Evolutionary conservation across 2,888 invertebrate species (phyloP), one percentile per base, ranked within the genome.

Genomic region (Drosophila heteroneura): DNA sequence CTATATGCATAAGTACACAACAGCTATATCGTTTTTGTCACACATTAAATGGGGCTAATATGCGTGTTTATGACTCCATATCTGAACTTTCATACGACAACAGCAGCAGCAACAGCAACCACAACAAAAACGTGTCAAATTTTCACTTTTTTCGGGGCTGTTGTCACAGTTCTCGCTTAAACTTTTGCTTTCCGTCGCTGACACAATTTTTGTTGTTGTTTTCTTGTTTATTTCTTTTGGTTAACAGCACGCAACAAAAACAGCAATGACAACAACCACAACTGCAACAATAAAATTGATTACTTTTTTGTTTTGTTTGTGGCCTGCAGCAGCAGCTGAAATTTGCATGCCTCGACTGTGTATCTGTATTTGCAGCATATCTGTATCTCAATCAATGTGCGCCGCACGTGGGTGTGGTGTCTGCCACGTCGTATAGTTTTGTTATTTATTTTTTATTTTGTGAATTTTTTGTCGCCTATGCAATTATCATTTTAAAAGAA

Each of bases 11-110:
- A 28, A 5, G 10, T 12, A 30, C 14, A 64, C 30, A 57, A 64
- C 30, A 57, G 41, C 57, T 58, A 47, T 65, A 39, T 59, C 54
- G 37, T 47, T 49, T 49, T 64, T 61, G 65, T 76, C 63, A 61
- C 57, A 58, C 58, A 61, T 64, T 76, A 82, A 92, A 81, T 78
- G 82, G 81, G 92, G 91, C 89, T 91, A 92, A 91, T 91, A 90
- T 80, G 81, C 76, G 79, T 88, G 89, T 92, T 91, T 90, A 90
- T 89, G 85, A 58, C 62, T 62, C 49, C 64, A 58, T 72, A 72
- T 64, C 52, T 54, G 28, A 82, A 68, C 79, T 79, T 81, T 81
- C 81, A 76, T 68, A 68, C 59, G 56, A 32, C n/a, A 41, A 22
- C 57, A 65, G 39, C 64, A 59, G 26, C 64, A 32, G 10, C 41